Conservation (phyloP, 2,113 vertebrate genomes). For the Corydoras maculifer region DNA sequence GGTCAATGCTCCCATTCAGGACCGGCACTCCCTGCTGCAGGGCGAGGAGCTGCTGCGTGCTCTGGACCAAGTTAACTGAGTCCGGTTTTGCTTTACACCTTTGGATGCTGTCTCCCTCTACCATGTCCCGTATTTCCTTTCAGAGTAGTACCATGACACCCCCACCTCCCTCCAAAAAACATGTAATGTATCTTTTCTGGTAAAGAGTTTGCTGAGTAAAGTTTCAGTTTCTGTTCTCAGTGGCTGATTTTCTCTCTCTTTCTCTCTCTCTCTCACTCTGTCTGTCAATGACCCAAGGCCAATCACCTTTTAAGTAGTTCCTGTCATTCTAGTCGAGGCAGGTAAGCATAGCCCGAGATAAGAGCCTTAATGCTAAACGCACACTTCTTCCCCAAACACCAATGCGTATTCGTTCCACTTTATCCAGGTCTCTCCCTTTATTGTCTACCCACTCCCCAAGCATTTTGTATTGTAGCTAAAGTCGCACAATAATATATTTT, state of each 20-base stretch:
- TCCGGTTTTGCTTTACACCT: constrained; percentile 42
- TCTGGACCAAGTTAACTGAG: constrained; percentile 96
- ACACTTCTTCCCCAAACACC: constrained; percentile 12
- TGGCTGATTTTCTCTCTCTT: background rate
- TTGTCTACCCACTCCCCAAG: constrained; percentile 15
- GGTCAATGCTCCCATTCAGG: constrained; percentile 93
- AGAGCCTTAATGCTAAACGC: constrained; percentile 40
- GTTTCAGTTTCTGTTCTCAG: constrained; percentile 21
- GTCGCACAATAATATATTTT: constrained; percentile 52
- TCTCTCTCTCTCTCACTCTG: constrained; percentile 1
- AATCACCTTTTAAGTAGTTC: background rate
- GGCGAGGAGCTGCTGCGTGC: constrained; percentile 94
- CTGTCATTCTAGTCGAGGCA: constrained; percentile 16
- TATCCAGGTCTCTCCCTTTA: constrained; percentile 1
- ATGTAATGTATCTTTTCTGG: constrained; percentile 30
- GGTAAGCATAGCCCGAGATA: constrained; percentile 11
- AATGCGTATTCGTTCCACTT: background rate
- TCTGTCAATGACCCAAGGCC: background rate
- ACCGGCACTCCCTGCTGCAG: constrained; percentile 89
- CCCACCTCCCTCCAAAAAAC: constrained; percentile 1
- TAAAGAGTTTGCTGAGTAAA: constrained; percentile 15
- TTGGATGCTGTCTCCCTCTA: constrained; percentile 54
- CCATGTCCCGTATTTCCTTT: constrained; percentile 13
- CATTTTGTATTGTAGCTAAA: constrained; percentile 44
- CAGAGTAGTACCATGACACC: constrained; percentile 7